phyloP scores from a whole-genome alignment of 2,797 vertebrate genomes.

The Hypotaenidia philippensis region DNA sequence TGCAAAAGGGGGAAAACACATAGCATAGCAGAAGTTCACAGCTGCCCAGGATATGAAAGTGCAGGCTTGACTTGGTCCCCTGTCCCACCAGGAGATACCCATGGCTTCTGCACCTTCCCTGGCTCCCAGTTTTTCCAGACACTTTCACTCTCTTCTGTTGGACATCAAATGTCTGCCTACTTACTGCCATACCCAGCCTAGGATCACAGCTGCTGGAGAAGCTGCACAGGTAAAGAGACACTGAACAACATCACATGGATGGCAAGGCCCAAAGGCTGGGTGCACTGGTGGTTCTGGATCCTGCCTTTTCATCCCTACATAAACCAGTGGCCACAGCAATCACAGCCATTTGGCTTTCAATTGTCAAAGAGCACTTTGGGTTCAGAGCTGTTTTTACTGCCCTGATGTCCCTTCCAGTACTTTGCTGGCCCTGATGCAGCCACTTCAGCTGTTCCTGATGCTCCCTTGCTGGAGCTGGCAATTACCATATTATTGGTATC shows the following conservation, averaged over 20 bases:
- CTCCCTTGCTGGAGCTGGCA: background rate
- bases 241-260: accelerated
- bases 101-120: background rate
- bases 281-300: background rate
- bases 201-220: background rate
- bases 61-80: background rate
- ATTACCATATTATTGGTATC: background rate
- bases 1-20: background rate
- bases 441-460: background rate
- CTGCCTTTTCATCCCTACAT: background rate
- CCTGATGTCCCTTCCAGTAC: accelerated
- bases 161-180: background rate
- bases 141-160: background rate
- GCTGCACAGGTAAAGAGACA: background rate
- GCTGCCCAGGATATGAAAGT: background rate
- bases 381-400: background rate
- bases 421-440: background rate
- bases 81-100: background rate
- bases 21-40: background rate
- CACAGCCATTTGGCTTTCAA: background rate
- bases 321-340: background rate
- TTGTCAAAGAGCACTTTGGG: background rate
- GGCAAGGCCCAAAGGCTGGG: background rate
- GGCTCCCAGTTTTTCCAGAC: background rate
- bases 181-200: background rate